Evolutionary conservation across 1,140 invertebrate genomes (phyloP).

Genomic region (Rhopalosiphum padi): DNA sequence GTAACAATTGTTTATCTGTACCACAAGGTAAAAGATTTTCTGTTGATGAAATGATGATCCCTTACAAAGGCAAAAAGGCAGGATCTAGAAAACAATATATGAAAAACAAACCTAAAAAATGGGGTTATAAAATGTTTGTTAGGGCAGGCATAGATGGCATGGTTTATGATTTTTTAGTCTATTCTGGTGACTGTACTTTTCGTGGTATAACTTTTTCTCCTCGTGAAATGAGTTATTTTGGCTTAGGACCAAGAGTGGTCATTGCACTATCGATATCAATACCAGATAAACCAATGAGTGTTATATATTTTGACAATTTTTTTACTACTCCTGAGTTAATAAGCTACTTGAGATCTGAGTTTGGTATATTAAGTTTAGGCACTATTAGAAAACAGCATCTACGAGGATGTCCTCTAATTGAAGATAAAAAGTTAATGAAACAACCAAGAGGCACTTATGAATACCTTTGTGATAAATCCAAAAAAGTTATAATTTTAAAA

Average conservation of each 20-base stretch:
- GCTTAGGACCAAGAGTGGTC: slow-evolving; percentile 41
- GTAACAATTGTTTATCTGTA: slow-evolving; percentile 62
- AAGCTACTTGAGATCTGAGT: slow-evolving; percentile 48
- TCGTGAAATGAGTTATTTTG: slow-evolving; percentile 36
- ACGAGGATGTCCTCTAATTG: background rate
- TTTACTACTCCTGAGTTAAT: slow-evolving; percentile 52
- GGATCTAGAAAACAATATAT: slow-evolving; percentile 63
- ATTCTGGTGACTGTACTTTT: slow-evolving; percentile 59
- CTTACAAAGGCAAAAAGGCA: slow-evolving; percentile 64
- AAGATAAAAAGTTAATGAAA: slow-evolving; percentile 59
- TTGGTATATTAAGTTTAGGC: slow-evolving; percentile 38
- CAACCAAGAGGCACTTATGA: slow-evolving; percentile 62
- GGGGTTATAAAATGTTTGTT: slow-evolving; percentile 64
- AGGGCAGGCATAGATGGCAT: slow-evolving; percentile 62
- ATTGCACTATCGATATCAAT: slow-evolving; percentile 32
- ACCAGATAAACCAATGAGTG: slow-evolving; percentile 21
- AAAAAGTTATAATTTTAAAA: slow-evolving; percentile 62
- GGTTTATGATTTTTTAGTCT: slow-evolving; percentile 64
- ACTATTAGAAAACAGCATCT: slow-evolving; percentile 44
- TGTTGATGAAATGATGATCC: slow-evolving; percentile 65
- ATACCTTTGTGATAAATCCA: slow-evolving; percentile 57
- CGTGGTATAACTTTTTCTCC: background rate
- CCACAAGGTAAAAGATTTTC: slow-evolving; percentile 61
- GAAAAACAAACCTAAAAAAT: slow-evolving; percentile 63
- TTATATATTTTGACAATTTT: slow-evolving; percentile 53